phyloP scores from a whole-genome alignment of 2,113 vertebrate species.

The Amblyopsis rosae region DNA sequence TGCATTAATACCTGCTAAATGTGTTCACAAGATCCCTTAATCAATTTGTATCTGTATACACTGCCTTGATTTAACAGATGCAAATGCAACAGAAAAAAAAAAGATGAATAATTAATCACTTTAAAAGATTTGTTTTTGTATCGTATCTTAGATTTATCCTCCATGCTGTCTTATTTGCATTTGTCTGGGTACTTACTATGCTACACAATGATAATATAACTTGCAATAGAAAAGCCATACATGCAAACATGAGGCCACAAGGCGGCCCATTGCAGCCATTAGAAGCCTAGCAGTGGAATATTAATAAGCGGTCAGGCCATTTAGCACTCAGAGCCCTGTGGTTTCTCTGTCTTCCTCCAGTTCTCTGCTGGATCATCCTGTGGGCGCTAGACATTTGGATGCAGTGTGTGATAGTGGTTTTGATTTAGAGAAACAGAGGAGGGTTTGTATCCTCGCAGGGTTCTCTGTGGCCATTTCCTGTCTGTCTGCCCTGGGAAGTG shows the following conservation, averaged over 20 bases:
- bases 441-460: slow-evolving; percentile 67
- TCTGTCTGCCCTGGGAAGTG: slow-evolving; percentile 61
- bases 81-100: no score
- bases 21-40: no score
- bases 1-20: no score
- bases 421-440: slow-evolving; percentile 70
- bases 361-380: slow-evolving; percentile 28
- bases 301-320: slow-evolving; percentile 33
- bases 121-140: no score
- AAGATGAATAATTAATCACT: no score
- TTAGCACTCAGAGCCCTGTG: slow-evolving; percentile 3
- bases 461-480: slow-evolving; percentile 73
- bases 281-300: slow-evolving; percentile 27
- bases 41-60: no score
- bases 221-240: background rate
- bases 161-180: no score
- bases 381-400: slow-evolving; percentile 62
- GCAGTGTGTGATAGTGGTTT: slow-evolving; percentile 66
- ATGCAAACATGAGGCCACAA: background rate
- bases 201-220: background rate
- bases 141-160: no score
- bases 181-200: background rate
- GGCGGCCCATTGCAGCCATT: slow-evolving; percentile 6
- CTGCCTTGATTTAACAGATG: no score
- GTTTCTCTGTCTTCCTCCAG: slow-evolving; percentile 30